A percentile compares a stretch with the other conserved stretches of the same genome.
phyloP scores from a whole-genome alignment of 1,140 invertebrate genomes.

The Archivesica marissinica region DNA sequence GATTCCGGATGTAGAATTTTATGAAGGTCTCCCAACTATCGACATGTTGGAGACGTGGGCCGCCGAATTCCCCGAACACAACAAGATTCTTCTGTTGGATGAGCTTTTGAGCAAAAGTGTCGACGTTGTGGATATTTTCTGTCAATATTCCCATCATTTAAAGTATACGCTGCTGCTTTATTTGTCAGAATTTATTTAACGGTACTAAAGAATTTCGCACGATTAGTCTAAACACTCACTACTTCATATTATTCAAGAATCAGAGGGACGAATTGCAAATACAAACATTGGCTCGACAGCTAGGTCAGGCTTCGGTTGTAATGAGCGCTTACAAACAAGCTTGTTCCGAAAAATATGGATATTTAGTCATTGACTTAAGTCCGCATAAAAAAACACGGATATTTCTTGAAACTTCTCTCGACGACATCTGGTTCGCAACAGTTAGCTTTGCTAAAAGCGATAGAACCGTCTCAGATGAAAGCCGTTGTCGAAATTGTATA shows the following conservation, averaged over 20 bases:
- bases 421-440: neutral
- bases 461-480: constrained; percentile 14
- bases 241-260: constrained; percentile 52
- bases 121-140: neutral
- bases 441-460: neutral
- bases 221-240: constrained; percentile 56
- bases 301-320: constrained; percentile 3
- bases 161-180: neutral
- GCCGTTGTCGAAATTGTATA: constrained; percentile 33
- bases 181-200: constrained; percentile 34
- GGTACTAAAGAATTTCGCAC: constrained; percentile 34
- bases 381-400: constrained; percentile 13
- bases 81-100: constrained; percentile 33
- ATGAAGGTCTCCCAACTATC: constrained; percentile 2
- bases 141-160: constrained; percentile 8
- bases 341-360: constrained; percentile 9
- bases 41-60: neutral
- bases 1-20: constrained; percentile 24
- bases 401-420: neutral
- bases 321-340: constrained; percentile 30
- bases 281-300: constrained; percentile 35
- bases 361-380: constrained; percentile 44
- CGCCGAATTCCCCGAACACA: neutral
- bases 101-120: constrained; percentile 17
- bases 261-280: constrained; percentile 46